Percentiles rank a stretch among this genome's conserved stretches.
Evolutionary conservation across 2,797 vertebrate genomes (phyloP).

Genomic region (Pantherophis vulpinus): DNA sequence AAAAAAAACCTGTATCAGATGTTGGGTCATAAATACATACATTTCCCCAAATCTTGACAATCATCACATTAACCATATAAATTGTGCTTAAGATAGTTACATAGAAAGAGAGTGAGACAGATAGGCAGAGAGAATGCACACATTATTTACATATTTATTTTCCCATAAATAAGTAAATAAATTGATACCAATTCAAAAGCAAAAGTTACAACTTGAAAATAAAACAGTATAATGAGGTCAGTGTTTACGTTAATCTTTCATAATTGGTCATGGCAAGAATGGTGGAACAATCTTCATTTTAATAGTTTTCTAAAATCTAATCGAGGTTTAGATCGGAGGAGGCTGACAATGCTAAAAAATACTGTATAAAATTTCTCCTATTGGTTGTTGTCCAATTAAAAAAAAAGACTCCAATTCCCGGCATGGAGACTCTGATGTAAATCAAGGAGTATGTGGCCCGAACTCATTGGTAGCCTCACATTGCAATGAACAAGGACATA

Average conservation of each 20-base stretch:
- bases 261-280: background rate
- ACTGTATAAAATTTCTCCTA: accelerated
- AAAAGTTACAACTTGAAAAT: background rate
- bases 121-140: background rate
- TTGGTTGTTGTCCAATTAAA: background rate
- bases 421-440: background rate
- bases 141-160: background rate
- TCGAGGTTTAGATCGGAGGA: background rate
- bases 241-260: background rate
- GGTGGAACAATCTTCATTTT: background rate
- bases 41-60: background rate
- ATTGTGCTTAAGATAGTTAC: background rate
- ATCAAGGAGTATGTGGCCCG: background rate
- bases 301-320: background rate
- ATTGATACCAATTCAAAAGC: background rate
- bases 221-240: background rate
- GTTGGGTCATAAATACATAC: background rate
- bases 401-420: background rate
- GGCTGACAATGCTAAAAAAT: background rate
- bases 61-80: background rate
- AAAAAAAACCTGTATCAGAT: background rate
- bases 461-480: background rate
- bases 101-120: background rate
- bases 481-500: background rate
- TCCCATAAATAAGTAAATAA: background rate